Percentiles rank a stretch among this genome's conserved stretches.
These are phyloP conservation scores for Conchocele bisecta DNA, from an alignment of 2,888 invertebrate genomes.

Conservation along the genomic window DNA sequence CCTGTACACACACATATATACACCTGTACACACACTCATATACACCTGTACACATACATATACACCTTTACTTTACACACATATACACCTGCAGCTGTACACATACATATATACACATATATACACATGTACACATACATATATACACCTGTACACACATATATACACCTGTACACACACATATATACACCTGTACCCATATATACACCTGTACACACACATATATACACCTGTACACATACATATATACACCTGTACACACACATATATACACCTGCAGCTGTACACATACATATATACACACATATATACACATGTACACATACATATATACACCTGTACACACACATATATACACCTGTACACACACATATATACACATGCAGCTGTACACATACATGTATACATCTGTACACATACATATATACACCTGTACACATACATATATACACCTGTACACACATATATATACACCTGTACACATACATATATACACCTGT, in stretches of 20 bases:
- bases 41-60: not conserved
- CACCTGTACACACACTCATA: not conserved
- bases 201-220: not conserved
- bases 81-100: too few relatives aligned
- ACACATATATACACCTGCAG: conserved; percentile 16
- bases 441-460: conserved; percentile 4
- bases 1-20: not conserved
- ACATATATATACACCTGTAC: conserved; percentile 2
- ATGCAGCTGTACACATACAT: not conserved
- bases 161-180: not conserved
- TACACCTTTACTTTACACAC: not conserved
- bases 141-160: not conserved
- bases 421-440: not conserved
- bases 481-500: conserved; percentile 1
- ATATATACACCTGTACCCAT: not conserved
- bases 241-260: conserved; percentile 8
- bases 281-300: conserved; percentile 18
- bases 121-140: not conserved
- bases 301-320: conserved; percentile 15
- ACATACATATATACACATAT: not conserved
- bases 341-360: conserved; percentile 13
- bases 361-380: conserved; percentile 6
- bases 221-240: not conserved
- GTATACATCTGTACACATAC: too few relatives aligned
- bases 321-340: conserved; percentile 10